Evolutionary conservation across 2,797 vertebrate species (phyloP), one percentile per base, ranked within the genome.

Genomic region (Anguilla anguilla): DNA sequence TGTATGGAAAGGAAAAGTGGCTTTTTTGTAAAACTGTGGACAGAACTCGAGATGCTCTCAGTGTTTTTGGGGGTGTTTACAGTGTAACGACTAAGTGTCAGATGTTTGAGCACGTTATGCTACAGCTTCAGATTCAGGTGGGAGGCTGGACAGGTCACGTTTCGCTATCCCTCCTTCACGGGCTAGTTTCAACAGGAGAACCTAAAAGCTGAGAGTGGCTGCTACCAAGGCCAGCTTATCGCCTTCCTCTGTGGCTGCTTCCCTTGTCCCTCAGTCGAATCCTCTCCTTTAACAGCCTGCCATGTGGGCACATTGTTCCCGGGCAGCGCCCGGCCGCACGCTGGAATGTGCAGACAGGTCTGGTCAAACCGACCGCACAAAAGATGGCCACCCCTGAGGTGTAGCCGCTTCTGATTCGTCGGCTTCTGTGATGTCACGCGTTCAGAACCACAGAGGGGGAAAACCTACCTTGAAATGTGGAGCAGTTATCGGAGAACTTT

Each of bases 1-100:
- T 94, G 94, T 94, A 96, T 96, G 96, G 95, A 95, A 96, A 95
- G 94, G 94, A 92, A 95, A 96, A 95, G 95, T 92, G 94, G 94
- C 94, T 96, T 96, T 96, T 95, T 92, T 94, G 94, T 11, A 74
- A 35, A 74, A 74, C 69, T n/a, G 57, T 69, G 28, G 15, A 11
- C 35, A 35, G 10, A 74, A 31, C 31, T 74, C 39, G 72, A 31
- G 72, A 39, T 31, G 31, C 13, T 74, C 28, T 39, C 35, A 11
- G 72, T 35, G 4, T 74, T 39, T 35, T 35, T 2, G 39, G 0
- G 28, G 72, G 72, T 17, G 72, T 64, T 74, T 74, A 74, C 9
- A 35, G 3, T 3, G 72, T 74, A 39, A 35, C 28, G 15, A 1
- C 19, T 74, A 35, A 17, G 28, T 17, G 13, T 74, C 5, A 46